Conservation (phyloP, 2,888 invertebrate species). For the Tachina grossa region DNA sequence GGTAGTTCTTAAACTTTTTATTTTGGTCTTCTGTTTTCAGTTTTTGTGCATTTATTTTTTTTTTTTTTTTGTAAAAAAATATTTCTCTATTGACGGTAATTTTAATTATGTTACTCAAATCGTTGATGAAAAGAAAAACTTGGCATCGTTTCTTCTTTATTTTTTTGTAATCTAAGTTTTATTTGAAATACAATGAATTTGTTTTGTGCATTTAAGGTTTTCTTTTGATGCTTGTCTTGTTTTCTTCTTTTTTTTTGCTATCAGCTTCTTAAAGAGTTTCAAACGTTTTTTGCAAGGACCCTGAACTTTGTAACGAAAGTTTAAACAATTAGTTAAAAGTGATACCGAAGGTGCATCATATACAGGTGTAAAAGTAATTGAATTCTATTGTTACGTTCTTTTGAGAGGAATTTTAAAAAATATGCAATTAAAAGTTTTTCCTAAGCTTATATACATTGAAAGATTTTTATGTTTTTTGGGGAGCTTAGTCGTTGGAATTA, state of each 20-base stretch:
- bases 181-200: constrained; percentile 12
- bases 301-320: constrained; percentile 31
- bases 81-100: constrained; percentile 60
- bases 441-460: no score
- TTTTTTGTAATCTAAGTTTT: neutral
- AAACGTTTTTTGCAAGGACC: constrained; percentile 24
- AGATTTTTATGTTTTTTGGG: no score
- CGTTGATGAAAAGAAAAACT: constrained; percentile 57
- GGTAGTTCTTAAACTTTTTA: neutral
- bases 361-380: no score
- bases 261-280: constrained; percentile 11
- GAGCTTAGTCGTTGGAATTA: no score
- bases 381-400: no score
- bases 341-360: neutral
- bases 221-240: no score
- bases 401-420: no score
- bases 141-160: constrained; percentile 50
- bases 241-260: no score
- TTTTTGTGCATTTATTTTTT: constrained; percentile 43
- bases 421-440: no score
- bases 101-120: constrained; percentile 62
- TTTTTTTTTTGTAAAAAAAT: constrained; percentile 24
- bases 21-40: constrained; percentile 37
- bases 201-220: neutral
- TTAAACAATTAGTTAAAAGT: constrained; percentile 22